phyloP scores from a whole-genome alignment of 2,797 vertebrate genomes.

The Protonibea diacanthus region DNA sequence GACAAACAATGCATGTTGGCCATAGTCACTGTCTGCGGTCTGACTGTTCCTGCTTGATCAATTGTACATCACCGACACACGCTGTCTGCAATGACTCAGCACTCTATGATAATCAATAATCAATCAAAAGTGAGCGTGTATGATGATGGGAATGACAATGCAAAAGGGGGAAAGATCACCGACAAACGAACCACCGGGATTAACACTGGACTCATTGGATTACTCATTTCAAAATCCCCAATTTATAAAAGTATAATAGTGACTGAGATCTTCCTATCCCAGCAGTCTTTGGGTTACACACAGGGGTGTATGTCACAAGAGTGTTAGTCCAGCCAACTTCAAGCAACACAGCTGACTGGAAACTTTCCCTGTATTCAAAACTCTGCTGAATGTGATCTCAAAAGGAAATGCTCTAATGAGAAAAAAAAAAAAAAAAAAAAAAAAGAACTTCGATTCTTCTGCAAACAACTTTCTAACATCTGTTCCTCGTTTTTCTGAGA shows the following conservation, averaged over 20 bases:
- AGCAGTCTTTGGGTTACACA: neutral
- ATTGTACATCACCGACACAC: slow-evolving; percentile 3
- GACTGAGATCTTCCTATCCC: neutral
- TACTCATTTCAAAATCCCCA: neutral
- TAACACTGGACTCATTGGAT: neutral
- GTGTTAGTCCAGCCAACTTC: slow-evolving; percentile 3
- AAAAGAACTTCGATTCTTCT: slow-evolving; percentile 52
- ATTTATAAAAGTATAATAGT: neutral
- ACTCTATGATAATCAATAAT: neutral
- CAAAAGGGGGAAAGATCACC: neutral
- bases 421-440: slow-evolving; percentile 38
- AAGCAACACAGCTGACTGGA: slow-evolving; percentile 27
- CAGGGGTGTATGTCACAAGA: neutral
- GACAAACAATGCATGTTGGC: slow-evolving; percentile 11
- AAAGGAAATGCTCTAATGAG: slow-evolving; percentile 48
- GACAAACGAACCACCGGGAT: neutral
- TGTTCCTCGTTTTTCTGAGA: slow-evolving; percentile 81
- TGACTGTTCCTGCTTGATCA: neutral
- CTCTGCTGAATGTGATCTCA: slow-evolving; percentile 9
- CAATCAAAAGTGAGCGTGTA: neutral
- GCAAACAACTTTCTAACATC: slow-evolving; percentile 80
- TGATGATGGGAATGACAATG: slow-evolving; percentile 1
- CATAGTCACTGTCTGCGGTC: slow-evolving; percentile 15
- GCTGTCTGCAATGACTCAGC: slow-evolving; percentile 24
- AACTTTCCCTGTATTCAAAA: slow-evolving; percentile 29